These are phyloP conservation scores for Abramis brama DNA, from an alignment of 2,113 vertebrate species.

Conservation along the genomic window DNA sequence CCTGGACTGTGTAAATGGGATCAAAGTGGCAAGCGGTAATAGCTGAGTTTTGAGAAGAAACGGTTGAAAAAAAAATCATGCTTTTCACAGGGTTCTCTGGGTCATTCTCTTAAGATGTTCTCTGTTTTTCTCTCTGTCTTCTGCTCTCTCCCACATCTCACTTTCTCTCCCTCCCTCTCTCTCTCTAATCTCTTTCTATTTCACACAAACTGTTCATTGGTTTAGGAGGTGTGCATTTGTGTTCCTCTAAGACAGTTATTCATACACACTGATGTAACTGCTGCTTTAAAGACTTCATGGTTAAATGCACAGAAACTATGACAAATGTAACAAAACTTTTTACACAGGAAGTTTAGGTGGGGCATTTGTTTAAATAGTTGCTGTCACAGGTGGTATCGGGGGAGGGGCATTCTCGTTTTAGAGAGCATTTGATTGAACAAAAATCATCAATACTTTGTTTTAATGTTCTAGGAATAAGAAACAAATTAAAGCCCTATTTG, in stretches of 20 bases:
- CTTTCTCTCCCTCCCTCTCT: not conserved
- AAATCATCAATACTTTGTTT: not conserved
- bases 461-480: not conserved
- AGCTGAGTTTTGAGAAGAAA: slow-evolving; percentile 4
- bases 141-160: not conserved
- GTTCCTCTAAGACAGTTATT: not conserved
- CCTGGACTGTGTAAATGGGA: slow-evolving; percentile 43
- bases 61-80: not conserved
- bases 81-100: not conserved
- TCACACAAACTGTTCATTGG: slow-evolving; percentile 1
- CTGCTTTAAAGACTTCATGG: not conserved
- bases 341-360: not conserved
- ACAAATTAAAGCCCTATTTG: too few species aligned
- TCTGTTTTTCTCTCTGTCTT: slow-evolving; percentile 1
- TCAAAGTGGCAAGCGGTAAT: slow-evolving; percentile 25
- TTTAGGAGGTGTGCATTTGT: not conserved
- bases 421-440: not conserved
- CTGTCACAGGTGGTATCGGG: not conserved
- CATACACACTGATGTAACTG: not conserved
- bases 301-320: not conserved
- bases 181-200: not conserved
- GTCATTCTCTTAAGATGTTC: slow-evolving; percentile 26
- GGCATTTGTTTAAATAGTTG: not conserved
- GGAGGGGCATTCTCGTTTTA: not conserved
- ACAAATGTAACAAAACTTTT: not conserved